A percentile compares a stretch with the other conserved stretches of the same genome.
Evolutionary conservation across 2,113 vertebrate species (phyloP).

Genomic region (Dicentrarchus labrax): DNA sequence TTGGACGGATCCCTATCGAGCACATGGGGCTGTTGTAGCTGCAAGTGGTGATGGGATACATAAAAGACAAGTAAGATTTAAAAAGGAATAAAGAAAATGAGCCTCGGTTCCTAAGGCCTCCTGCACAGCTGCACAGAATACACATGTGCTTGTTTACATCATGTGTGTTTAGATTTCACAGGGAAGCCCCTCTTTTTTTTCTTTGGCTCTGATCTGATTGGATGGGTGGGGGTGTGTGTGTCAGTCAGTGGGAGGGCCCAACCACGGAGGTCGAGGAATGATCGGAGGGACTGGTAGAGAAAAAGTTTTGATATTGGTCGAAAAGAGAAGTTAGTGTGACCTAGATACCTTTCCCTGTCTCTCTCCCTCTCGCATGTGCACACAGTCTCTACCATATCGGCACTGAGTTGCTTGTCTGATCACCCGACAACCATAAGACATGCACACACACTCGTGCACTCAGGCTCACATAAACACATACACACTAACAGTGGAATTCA

Average conservation of each 20-base stretch:
- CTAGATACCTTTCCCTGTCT: background rate
- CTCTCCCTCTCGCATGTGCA: background rate
- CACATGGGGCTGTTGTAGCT: background rate
- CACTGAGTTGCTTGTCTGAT: slow-evolving; percentile 26
- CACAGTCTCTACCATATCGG: slow-evolving; percentile 3
- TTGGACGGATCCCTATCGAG: slow-evolving; percentile 2
- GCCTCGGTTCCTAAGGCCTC: background rate
- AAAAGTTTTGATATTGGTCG: background rate
- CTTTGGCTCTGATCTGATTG: slow-evolving; percentile 47
- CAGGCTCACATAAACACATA: slow-evolving; percentile 12
- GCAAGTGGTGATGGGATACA: slow-evolving; percentile 6
- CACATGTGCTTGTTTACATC: slow-evolving; percentile 64
- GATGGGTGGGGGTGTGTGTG: slow-evolving; percentile 11
- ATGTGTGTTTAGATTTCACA: slow-evolving; percentile 47
- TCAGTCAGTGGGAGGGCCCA: slow-evolving; percentile 20
- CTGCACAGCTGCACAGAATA: slow-evolving; percentile 31
- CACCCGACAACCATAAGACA: background rate
- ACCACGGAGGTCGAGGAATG: slow-evolving; percentile 36
- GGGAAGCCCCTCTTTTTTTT: slow-evolving; percentile 36
- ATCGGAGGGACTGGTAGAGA: slow-evolving; percentile 20
- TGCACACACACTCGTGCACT: background rate
- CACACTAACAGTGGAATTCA: slow-evolving; percentile 55
- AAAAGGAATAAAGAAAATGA: background rate
- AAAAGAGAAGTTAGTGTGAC: slow-evolving; percentile 11
- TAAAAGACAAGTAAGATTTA: background rate